Base-by-base conservation (phyloP, 2,888 invertebrate species). In the Oasisia sp. region DNA sequence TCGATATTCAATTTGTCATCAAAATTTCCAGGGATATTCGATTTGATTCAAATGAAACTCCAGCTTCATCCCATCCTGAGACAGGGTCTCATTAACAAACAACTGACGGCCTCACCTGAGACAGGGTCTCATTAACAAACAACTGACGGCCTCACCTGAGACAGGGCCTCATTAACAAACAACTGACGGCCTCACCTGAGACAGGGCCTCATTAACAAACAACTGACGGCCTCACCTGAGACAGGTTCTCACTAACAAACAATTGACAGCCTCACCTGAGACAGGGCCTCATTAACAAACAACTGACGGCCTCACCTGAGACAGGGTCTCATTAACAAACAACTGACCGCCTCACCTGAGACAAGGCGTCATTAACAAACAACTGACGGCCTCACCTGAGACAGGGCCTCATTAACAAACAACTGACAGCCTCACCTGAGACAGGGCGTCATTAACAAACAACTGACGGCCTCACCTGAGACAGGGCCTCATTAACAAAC, bases 361-460 rank as follows among this genome's bases (percentile, higher is more conserved):
- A n/a, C n/a, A n/a, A n/a, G 14, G 74, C 27, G 27, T 27, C 74
- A 74, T 74, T 74, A 14, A 74, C 27, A 74, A 74, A 0, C 19
- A 58, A 74, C n/a, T 74, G 3, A 74, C 74, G 90, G 32, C 19
- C 92, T 92, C 92, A 96, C 97, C 97, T 95, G 95, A n/a, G n/a
- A n/a, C n/a, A n/a, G n/a, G 14, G 74, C 27, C 74, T 27, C 74
- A 74, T 74, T 74, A 14, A 74, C 27, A 74, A 74, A 0, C 19
- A 58, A 74, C n/a, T 74, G 3, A 74, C 74, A 90, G 32, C 19
- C 92, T 92, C 92, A 96, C 97, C 97, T 95, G 95, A n/a, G n/a
- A n/a, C n/a, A n/a, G n/a, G 14, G 74, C 27, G 27, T 27, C 74
- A 74, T 74, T 74, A 14, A 74, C 27, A 74, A 74, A 0, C 19